These are phyloP conservation scores for Hirtodrosophila confusa DNA, from an alignment of 2,888 invertebrate species.

Conservation along the genomic window DNA sequence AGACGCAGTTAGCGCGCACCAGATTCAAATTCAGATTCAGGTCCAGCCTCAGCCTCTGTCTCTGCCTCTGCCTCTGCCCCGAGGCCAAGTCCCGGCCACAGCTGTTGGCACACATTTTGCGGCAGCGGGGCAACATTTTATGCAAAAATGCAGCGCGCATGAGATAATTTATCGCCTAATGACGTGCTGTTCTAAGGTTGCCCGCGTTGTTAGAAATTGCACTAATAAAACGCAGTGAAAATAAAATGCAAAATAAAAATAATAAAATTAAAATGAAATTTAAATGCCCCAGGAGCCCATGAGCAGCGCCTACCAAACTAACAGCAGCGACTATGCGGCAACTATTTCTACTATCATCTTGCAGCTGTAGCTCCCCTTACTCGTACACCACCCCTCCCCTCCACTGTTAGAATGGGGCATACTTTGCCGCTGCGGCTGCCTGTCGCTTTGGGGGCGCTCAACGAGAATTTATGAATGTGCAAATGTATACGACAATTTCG, in stretches of 20 bases:
- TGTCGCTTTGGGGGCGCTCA: conserved; percentile 76
- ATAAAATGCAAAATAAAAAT: conserved; percentile 19
- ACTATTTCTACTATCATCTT: conserved; percentile 30
- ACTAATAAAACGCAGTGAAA: conserved; percentile 60
- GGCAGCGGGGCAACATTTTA: conserved; percentile 62
- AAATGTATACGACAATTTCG: conserved; percentile 79
- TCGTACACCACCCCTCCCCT: conserved; percentile 1
- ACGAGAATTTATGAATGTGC: conserved; percentile 80
- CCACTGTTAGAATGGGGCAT: conserved; percentile 35
- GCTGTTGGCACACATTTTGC: conserved; percentile 73
- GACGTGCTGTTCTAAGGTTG: conserved; percentile 77
- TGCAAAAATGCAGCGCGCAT: conserved; percentile 68
- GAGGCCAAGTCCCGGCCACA: conserved; percentile 33
- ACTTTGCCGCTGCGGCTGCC: conserved; percentile 43
- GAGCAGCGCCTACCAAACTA: conserved; percentile 15
- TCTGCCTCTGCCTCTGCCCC: conserved; percentile 39
- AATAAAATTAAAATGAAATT: conserved; percentile 71
- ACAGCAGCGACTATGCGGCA: conserved; percentile 31
- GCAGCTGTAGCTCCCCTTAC: conserved; percentile 3
- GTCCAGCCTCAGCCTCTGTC: conserved; percentile 20
- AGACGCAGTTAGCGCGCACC: conserved; percentile 27
- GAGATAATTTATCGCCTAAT: conserved; percentile 78
- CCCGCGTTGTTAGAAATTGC: conserved; percentile 61
- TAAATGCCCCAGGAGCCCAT: conserved; percentile 56
- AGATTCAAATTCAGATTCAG: conserved; percentile 33